Conservation (phyloP, 2,797 vertebrate genomes). For the Parotocinclus haroldoi region DNA sequence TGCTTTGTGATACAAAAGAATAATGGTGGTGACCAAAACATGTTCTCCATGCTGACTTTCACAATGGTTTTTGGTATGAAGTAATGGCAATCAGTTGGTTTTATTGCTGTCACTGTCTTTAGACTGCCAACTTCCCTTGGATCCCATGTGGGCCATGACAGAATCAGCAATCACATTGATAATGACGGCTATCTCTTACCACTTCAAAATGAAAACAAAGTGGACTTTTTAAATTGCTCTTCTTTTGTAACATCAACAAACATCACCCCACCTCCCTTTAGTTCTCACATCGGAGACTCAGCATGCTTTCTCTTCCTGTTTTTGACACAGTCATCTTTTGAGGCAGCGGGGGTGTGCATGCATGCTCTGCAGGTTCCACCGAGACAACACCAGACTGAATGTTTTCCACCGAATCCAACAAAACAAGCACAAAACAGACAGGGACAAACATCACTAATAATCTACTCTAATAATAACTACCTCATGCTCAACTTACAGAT, state of each 20-base stretch:
- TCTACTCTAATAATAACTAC: too few relatives aligned
- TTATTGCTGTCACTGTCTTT: too few relatives aligned
- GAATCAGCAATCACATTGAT: too few relatives aligned
- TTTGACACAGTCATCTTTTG: conserved; percentile 33
- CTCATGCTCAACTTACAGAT: background rate
- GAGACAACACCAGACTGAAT: background rate
- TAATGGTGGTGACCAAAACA: too few relatives aligned
- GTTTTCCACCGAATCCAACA: background rate
- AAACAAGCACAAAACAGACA: background rate
- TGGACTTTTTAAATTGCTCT: background rate
- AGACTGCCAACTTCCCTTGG: too few relatives aligned
- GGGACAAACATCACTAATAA: background rate
- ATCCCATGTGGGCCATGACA: too few relatives aligned
- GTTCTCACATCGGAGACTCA: conserved; percentile 33
- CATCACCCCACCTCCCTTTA: background rate
- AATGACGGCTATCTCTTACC: background rate
- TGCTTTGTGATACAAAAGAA: too few relatives aligned
- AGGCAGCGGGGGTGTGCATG: conserved; percentile 20
- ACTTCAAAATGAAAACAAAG: background rate
- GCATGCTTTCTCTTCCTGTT: conserved; percentile 19
- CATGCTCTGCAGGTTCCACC: background rate
- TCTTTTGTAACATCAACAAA: background rate
- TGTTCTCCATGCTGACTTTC: too few relatives aligned
- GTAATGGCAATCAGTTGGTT: too few relatives aligned
- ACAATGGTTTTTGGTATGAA: too few relatives aligned